These are phyloP conservation scores for Axinella damicornis DNA, from an alignment of 37 sponge, comb jelly and placozoan species.

Conservation along the genomic window DNA sequence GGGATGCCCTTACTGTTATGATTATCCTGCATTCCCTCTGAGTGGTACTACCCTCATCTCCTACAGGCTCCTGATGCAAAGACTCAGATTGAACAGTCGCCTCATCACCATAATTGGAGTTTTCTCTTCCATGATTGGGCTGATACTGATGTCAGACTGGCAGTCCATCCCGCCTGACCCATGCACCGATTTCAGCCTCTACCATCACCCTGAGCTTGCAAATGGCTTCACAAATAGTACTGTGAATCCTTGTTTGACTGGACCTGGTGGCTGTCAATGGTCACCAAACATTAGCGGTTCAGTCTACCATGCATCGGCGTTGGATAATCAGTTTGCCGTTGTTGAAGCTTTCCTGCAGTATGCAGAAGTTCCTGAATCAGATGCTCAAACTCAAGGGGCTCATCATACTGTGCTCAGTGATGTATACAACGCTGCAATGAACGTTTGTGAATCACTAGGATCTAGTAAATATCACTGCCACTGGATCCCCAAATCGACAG, in stretches of 20 bases:
- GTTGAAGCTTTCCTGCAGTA: too few relatives aligned
- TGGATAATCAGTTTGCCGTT: too few relatives aligned
- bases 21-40: too few relatives aligned
- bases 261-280: neutral
- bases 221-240: neutral
- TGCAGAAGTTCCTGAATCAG: too few relatives aligned
- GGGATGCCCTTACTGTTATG: too few relatives aligned
- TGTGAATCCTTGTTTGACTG: neutral
- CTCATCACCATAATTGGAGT: neutral
- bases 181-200: neutral
- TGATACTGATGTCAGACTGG: constrained; percentile 1
- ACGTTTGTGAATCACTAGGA: neutral
- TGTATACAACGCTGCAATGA: neutral
- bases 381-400: too few relatives aligned
- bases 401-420: too few relatives aligned
- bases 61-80: neutral
- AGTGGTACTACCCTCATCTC: too few relatives aligned
- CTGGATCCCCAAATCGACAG: neutral
- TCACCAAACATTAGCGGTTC: too few relatives aligned
- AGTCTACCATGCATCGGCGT: too few relatives aligned
- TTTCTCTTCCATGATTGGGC: neutral
- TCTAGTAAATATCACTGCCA: neutral
- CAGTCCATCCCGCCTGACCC: neutral
- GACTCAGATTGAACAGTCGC: neutral
- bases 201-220: neutral